These are phyloP conservation scores for Hydrotaea cyrtoneurina DNA, from an alignment of 2,888 invertebrate species.

Conservation along the genomic window DNA sequence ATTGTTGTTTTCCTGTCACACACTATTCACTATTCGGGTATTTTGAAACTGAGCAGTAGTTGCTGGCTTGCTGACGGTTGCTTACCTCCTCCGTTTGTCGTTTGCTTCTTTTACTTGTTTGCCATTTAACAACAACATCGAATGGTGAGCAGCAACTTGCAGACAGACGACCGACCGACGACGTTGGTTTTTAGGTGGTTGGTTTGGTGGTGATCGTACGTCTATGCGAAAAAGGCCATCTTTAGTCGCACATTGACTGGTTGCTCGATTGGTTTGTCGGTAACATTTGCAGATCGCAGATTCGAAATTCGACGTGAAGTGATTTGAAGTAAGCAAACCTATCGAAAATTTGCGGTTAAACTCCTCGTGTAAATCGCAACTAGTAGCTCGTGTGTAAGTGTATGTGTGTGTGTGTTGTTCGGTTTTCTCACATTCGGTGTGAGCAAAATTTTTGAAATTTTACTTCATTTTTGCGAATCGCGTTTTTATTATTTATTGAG, in stretches of 20 bases:
- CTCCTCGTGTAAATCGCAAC: slow-evolving; percentile 8
- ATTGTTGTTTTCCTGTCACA: slow-evolving; percentile 1
- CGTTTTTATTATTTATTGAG: neutral
- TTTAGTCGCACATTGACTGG: slow-evolving; percentile 38
- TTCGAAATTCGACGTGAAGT: slow-evolving; percentile 17
- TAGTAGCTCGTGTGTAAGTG: neutral
- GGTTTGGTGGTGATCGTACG: slow-evolving; percentile 12
- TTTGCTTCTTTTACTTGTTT: slow-evolving; percentile 28
- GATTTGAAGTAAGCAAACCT: slow-evolving; percentile 21
- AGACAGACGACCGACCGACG: neutral
- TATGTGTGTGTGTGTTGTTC: neutral
- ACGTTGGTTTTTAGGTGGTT: neutral
- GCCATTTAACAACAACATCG: slow-evolving; percentile 25
- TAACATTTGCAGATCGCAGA: slow-evolving; percentile 33
- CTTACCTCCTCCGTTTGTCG: neutral
- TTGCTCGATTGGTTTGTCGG: slow-evolving; percentile 31
- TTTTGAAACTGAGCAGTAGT: slow-evolving; percentile 18
- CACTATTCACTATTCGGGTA: slow-evolving; percentile 9
- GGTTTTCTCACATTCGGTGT: neutral
- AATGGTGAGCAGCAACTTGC: neutral
- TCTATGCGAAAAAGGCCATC: slow-evolving; percentile 32
- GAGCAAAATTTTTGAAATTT: neutral
- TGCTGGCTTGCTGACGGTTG: neutral
- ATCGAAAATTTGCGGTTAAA: slow-evolving; percentile 8
- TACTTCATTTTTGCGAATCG: slow-evolving; percentile 5